phyloP scores from a whole-genome alignment of 2,797 vertebrate genomes.

The Ptychadena robeensis region DNA sequence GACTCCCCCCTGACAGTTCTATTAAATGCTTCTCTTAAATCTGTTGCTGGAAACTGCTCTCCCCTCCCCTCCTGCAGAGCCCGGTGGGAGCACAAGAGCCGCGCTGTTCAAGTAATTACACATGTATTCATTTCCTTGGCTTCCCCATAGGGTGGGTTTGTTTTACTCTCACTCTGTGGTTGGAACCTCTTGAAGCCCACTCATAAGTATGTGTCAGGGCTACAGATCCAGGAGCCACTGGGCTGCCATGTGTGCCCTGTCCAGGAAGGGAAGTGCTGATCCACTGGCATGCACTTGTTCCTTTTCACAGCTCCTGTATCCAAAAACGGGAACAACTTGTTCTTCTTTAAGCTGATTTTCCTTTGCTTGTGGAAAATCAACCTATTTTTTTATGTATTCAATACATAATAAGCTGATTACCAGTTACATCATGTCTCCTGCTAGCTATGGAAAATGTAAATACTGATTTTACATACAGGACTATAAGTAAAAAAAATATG shows the following conservation, averaged over 20 bases:
- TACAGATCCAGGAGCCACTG: background rate
- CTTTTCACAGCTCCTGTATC: background rate
- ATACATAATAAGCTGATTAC: background rate
- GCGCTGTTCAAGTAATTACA: constrained; percentile 41
- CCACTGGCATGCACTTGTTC: background rate
- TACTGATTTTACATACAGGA: background rate
- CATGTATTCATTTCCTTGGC: constrained; percentile 12
- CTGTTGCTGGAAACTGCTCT: constrained; percentile 18
- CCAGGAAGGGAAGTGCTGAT: background rate
- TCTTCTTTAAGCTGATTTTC: background rate
- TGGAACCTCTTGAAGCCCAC: background rate
- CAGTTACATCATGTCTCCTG: background rate
- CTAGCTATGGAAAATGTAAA: background rate
- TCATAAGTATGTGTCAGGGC: background rate
- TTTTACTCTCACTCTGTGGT: constrained; percentile 24
- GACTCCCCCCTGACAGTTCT: background rate
- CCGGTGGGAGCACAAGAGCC: constrained; percentile 30
- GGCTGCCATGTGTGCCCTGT: background rate
- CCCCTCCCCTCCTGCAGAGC: background rate
- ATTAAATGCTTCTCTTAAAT: constrained; percentile 13
- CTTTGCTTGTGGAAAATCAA: background rate
- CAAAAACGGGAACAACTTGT: background rate
- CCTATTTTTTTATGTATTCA: background rate
- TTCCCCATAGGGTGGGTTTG: constrained; percentile 44
- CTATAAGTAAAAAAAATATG: background rate